These are phyloP conservation scores for Knipowitschia caucasica DNA, from an alignment of 2,797 vertebrate genomes.

Conservation along the genomic window DNA sequence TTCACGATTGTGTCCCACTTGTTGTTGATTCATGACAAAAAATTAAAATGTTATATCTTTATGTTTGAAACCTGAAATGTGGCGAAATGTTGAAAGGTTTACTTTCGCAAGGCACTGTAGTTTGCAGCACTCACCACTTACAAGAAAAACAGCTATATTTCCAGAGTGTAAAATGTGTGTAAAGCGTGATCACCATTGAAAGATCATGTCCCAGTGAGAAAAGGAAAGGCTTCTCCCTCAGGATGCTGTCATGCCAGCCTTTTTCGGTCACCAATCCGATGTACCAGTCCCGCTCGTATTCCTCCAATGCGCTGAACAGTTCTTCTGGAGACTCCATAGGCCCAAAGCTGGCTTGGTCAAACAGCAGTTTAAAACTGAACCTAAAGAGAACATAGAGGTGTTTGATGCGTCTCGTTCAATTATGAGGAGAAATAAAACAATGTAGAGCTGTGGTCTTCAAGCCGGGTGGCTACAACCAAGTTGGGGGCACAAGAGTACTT, in stretches of 20 bases:
- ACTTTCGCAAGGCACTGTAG: no score
- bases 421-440: no score
- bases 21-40: no score
- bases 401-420: background rate
- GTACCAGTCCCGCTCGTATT: constrained; percentile 92
- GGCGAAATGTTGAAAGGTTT: no score
- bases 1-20: no score
- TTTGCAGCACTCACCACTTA: no score
- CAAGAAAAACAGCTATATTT: no score
- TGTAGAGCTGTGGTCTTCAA: no score
- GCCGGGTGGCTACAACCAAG: no score
- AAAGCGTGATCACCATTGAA: constrained; percentile 82
- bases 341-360: constrained; percentile 94
- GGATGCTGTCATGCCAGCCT: constrained; percentile 90
- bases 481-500: no score
- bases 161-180: background rate
- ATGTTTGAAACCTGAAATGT: no score
- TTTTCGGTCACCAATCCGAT: constrained; percentile 89
- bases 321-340: constrained; percentile 86
- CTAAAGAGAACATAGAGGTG: constrained; percentile 57
- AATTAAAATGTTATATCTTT: no score
- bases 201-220: constrained; percentile 95
- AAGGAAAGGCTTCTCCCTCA: constrained; percentile 92
- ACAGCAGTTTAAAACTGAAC: constrained; percentile 93
- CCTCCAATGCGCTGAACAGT: constrained; percentile 84